Evolutionary conservation across 2,888 invertebrate species (phyloP).

Genomic region (Ornithoptera alexandrae): DNA sequence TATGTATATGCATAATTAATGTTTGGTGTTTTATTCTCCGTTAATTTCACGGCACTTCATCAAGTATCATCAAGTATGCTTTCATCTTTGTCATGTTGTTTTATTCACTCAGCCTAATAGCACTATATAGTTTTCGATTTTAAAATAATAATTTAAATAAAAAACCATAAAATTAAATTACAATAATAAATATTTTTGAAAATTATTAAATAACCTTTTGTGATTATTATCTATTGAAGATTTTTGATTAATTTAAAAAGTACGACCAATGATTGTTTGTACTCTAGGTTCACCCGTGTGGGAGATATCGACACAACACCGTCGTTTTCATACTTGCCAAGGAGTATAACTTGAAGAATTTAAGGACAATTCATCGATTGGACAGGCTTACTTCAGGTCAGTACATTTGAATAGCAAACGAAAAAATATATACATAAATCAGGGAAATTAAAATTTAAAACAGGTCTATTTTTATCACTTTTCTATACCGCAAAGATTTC

Average conservation of each 20-base stretch:
- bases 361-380: conserved; percentile 96
- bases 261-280: conserved; percentile 26
- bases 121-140: conserved; percentile 5
- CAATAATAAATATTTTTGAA: background rate
- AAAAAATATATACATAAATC: too few species aligned
- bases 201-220: background rate
- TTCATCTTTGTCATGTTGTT: conserved; percentile 18
- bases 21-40: conserved; percentile 10
- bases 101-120: conserved; percentile 17
- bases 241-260: conserved; percentile 26
- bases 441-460: too few species aligned
- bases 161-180: conserved; percentile 7
- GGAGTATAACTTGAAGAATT: conserved; percentile 95
- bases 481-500: too few species aligned
- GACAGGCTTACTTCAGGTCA: conserved; percentile 96
- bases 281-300: conserved; percentile 96
- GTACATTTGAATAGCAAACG: background rate
- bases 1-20: conserved; percentile 7
- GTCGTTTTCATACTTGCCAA: conserved; percentile 97
- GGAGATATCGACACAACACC: conserved; percentile 98
- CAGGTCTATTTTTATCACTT: too few species aligned
- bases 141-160: conserved; percentile 6
- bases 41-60: conserved; percentile 17
- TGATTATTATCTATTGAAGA: background rate
- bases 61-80: conserved; percentile 22